A percentile compares a stretch with the other conserved stretches of the same genome.
Conservation (phyloP, 2,888 invertebrate species). For the Acutogordius australiensis region DNA sequence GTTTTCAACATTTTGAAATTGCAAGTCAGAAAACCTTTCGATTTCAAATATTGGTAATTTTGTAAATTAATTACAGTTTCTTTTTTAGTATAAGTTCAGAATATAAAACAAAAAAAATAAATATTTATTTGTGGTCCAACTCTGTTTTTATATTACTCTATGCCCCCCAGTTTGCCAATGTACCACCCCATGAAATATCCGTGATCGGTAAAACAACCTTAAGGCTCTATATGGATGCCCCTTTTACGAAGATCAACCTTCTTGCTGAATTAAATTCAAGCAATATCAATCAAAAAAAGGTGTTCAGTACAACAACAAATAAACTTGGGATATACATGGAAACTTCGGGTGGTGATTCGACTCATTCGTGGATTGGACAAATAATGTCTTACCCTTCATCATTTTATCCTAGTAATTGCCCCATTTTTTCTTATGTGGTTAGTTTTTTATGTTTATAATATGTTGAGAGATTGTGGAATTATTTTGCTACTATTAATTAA, state of each 20-base stretch:
- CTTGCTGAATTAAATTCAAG: neutral
- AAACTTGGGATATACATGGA: conserved; percentile 2
- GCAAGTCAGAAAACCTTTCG: neutral
- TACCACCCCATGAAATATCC: neutral
- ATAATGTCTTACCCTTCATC: neutral
- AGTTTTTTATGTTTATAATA: no score
- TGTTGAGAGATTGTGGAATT: no score
- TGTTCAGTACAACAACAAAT: neutral
- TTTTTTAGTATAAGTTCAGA: no score
- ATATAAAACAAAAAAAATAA: no score
- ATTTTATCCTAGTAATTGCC: neutral
- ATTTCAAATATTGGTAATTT: neutral
- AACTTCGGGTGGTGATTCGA: neutral
- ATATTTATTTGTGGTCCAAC: no score
- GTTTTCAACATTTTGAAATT: neutral
- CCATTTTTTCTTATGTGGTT: no score
- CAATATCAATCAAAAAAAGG: neutral
- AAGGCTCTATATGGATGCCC: neutral
- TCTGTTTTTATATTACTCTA: neutral
- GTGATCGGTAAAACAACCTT: neutral
- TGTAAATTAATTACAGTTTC: neutral
- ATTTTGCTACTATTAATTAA: no score
- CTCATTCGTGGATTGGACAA: neutral
- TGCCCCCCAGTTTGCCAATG: neutral
- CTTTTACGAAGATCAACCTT: neutral